Conservation (phyloP, 2,888 invertebrate genomes). For the Digitonthophagus gazella region DNA sequence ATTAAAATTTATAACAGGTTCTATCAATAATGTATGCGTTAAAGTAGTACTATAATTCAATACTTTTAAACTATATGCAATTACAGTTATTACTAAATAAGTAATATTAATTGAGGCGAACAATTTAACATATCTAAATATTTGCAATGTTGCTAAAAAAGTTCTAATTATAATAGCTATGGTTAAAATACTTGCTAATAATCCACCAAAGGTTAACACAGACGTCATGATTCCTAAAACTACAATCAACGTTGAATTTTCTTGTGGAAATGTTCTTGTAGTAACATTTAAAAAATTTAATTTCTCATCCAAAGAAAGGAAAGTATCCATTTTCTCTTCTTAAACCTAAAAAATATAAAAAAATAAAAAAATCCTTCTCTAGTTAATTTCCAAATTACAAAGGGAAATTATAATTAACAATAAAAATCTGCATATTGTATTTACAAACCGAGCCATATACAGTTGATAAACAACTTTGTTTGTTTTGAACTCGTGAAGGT, state of each 20-base stretch:
- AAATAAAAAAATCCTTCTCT: not conserved
- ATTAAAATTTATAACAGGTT: slow-evolving; percentile 5
- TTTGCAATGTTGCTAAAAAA: not conserved
- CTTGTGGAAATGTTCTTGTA: not conserved
- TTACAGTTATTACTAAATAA: not conserved
- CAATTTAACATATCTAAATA: slow-evolving; percentile 2
- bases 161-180: not conserved
- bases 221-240: not conserved
- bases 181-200: not conserved
- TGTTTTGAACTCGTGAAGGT: not conserved
- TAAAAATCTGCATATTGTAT: too few relatives aligned
- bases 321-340: slow-evolving; percentile 9
- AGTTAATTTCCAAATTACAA: too few relatives aligned
- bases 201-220: not conserved
- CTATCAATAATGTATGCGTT: not conserved
- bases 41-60: not conserved
- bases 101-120: not conserved
- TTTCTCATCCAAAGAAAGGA: not conserved
- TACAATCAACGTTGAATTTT: not conserved
- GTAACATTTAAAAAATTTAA: slow-evolving; percentile 3
- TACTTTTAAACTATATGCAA: not conserved
- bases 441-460: not conserved
- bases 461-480: not conserved
- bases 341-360: slow-evolving; percentile 7
- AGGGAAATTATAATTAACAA: too few relatives aligned